Evolutionary conservation across 2,113 vertebrate genomes (phyloP).

Genomic region (Rhombomys opimus): DNA sequence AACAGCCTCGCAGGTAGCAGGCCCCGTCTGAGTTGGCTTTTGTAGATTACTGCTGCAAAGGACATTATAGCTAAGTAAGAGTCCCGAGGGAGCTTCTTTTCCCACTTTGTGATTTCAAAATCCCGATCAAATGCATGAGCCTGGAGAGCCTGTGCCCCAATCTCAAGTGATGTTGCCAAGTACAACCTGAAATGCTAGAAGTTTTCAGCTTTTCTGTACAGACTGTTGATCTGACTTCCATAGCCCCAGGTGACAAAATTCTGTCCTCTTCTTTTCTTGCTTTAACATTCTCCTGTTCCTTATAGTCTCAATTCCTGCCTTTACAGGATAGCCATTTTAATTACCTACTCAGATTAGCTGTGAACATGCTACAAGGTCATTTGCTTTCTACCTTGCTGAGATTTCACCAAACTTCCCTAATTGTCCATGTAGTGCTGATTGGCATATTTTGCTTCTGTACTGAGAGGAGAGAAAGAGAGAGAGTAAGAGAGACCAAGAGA

Average conservation of each 20-base stretch:
- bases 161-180: not conserved
- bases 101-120: not conserved
- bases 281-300: not conserved
- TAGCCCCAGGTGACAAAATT: not conserved
- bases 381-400: not conserved
- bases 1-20: not conserved
- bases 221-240: not conserved
- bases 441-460: slow-evolving; percentile 52
- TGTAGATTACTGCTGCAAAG: not conserved
- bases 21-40: not conserved
- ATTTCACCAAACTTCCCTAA: slow-evolving; percentile 27
- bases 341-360: not conserved
- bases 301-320: not conserved
- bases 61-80: not conserved
- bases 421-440: not conserved
- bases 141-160: not conserved
- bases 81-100: not conserved
- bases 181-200: not conserved
- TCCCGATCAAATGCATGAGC: not conserved
- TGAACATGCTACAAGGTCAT: not conserved
- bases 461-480: not conserved
- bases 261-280: not conserved
- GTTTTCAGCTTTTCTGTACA: not conserved
- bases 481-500: too few relatives aligned
- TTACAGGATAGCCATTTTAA: not conserved